These are phyloP conservation scores for Elymnias hypermnestra DNA, from an alignment of 1,140 invertebrate genomes.

Conservation along the genomic window DNA sequence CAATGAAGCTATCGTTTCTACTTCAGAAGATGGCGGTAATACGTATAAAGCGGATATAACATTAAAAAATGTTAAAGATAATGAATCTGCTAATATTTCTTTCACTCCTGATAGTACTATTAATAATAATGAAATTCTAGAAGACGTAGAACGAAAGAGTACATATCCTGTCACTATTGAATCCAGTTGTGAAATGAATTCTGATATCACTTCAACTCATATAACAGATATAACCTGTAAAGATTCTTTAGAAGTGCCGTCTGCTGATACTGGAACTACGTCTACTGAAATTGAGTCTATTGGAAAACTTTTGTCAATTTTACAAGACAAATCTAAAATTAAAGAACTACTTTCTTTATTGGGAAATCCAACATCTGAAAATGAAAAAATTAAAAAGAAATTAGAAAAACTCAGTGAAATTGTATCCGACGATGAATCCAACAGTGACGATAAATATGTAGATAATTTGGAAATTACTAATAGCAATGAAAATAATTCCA, in stretches of 20 bases:
- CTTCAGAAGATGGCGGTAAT: conserved; percentile 28
- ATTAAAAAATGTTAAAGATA: background rate
- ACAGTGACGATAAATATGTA: background rate
- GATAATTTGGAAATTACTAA: background rate
- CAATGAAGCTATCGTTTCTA: conserved; percentile 43
- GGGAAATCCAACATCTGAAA: conserved; percentile 39
- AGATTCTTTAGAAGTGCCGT: conserved; percentile 17
- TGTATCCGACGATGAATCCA: conserved; percentile 37
- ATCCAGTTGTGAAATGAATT: conserved; percentile 31
- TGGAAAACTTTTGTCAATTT: conserved; percentile 51
- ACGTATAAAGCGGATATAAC: background rate
- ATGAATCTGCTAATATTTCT: background rate
- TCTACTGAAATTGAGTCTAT: conserved; percentile 32
- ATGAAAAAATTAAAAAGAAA: conserved; percentile 64
- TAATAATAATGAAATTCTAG: conserved; percentile 19
- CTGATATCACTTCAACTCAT: conserved; percentile 45
- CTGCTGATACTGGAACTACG: conserved; percentile 21
- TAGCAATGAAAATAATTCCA: background rate
- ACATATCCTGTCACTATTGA: conserved; percentile 43
- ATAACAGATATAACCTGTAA: conserved; percentile 19
- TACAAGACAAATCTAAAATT: conserved; percentile 64
- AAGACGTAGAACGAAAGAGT: conserved; percentile 18
- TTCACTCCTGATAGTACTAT: conserved; percentile 51
- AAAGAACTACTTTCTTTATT: conserved; percentile 51
- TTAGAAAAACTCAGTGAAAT: conserved; percentile 59